These are phyloP conservation scores for Ctenopoma kingsleyae DNA, from an alignment of 2,797 vertebrate species.

Conservation along the genomic window DNA sequence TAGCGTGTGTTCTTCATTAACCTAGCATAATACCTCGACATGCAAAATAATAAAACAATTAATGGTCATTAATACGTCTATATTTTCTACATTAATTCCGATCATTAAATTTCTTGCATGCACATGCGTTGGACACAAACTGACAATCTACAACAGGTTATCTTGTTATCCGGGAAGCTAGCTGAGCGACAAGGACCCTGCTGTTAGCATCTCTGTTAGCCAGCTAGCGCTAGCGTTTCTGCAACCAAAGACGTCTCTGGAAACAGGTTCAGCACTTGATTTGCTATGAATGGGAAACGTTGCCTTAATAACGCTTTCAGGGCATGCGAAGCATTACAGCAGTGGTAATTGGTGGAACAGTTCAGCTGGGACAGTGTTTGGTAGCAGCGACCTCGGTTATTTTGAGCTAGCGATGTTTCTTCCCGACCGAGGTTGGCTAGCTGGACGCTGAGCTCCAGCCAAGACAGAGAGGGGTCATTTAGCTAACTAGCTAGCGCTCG, in stretches of 20 bases:
- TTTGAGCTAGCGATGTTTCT: constrained; percentile 55
- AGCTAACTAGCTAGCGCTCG: constrained; percentile 80
- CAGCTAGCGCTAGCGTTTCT: constrained; percentile 56
- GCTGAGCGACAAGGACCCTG: constrained; percentile 27
- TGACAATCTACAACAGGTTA: constrained; percentile 23
- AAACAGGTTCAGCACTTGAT: constrained; percentile 25
- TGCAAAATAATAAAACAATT: background rate
- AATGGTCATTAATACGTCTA: background rate
- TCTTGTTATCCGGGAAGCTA: constrained; percentile 32
- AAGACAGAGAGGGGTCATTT: constrained; percentile 81
- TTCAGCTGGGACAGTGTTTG: constrained; percentile 12
- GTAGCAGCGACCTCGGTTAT: constrained; percentile 44
- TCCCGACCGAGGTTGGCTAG: constrained; percentile 66
- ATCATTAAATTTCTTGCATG: background rate
- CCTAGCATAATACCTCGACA: constrained; percentile 8
- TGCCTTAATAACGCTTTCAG: background rate
- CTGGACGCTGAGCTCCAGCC: constrained; percentile 80
- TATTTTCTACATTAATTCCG: background rate
- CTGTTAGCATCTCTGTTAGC: constrained; percentile 61
- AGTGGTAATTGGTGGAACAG: background rate
- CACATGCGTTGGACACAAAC: background rate
- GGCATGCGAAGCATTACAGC: constrained; percentile 4
- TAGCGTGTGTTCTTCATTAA: constrained; percentile 23
- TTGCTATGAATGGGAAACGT: constrained; percentile 57
- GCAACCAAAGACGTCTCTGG: constrained; percentile 47